Evolutionary conservation across 1,140 invertebrate species (phyloP).

Genomic region (Drosophila seguyi): DNA sequence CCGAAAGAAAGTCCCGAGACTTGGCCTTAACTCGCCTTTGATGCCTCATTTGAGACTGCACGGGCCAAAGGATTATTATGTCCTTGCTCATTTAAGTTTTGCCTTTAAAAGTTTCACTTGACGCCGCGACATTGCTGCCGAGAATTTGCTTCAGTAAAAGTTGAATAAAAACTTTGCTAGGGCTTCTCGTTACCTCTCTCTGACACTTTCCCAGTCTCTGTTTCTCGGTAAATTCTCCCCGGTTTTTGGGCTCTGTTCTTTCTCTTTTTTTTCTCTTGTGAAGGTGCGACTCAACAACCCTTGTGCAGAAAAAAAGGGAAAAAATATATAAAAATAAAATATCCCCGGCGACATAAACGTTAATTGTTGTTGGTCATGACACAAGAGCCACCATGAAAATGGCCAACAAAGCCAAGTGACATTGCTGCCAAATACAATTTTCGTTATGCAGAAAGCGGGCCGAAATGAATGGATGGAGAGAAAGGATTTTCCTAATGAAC

Average conservation of each 20-base stretch:
- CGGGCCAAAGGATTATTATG: constrained; percentile 61
- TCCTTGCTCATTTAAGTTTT: constrained; percentile 65
- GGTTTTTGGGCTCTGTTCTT: neutral
- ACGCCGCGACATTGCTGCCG: constrained; percentile 40
- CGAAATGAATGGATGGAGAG: neutral
- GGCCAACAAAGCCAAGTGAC: constrained; percentile 54
- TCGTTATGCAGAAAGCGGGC: constrained; percentile 52
- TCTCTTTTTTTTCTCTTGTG: neutral
- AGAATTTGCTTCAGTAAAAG: constrained; percentile 43
- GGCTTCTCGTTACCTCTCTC: constrained; percentile 24
- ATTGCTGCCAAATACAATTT: constrained; percentile 59
- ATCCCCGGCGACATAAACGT: constrained; percentile 41
- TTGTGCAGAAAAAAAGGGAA: constrained; percentile 28
- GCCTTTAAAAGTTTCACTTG: constrained; percentile 44
- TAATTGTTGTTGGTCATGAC: constrained; percentile 76
- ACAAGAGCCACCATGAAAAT: constrained; percentile 59
- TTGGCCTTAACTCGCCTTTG: constrained; percentile 40
- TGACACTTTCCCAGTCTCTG: neutral
- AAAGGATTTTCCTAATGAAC: constrained; percentile 58
- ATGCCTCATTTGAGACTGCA: constrained; percentile 65
- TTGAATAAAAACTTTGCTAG: constrained; percentile 43
- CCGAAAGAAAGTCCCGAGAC: constrained; percentile 6
- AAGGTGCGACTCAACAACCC: constrained; percentile 40
- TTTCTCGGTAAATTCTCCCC: neutral
- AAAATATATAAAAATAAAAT: constrained; percentile 14